Base-by-base conservation (phyloP, 2,888 invertebrate genomes). In the Hybos culiciformis region DNA sequence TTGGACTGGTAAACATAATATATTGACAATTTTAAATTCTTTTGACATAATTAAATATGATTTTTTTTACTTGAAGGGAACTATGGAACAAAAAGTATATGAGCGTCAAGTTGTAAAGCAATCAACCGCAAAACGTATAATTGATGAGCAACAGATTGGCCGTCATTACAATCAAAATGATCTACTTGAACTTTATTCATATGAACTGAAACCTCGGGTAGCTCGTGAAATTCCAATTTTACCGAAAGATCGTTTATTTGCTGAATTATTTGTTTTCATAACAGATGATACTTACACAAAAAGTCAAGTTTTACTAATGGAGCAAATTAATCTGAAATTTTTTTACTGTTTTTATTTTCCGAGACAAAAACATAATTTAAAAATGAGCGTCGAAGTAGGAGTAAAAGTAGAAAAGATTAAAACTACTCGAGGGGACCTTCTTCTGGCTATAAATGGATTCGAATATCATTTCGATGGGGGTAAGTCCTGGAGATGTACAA, bases 31-130 rank as follows among this genome's bases (percentile, higher is more conserved):
- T 39, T 15, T 36, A 32, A 36, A 29, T 29, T 24, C 32, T 24
- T 38, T 3, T 24, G 17, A 37, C 1, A 2, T 23, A 19, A 19
- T 17, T 4, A 19, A 14, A 19, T 36, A 36, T 11, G 1, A 33
- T 17, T 15, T 33, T 17, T 3, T 4, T 20, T 7, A 20, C 12
- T 37, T 21, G 19, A 62, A 86, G 78, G 94, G 94, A 17, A 90
- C 94, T 20, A 96, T 97, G 94, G 97, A 97, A 58, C 94, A 96
- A 65, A 92, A 93, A 62, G 88, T 97, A 41, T 97, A 97, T 67
- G 93, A 96, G 66, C 77, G 96, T 0, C 97, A 97, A 69, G 92
- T 97, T 38, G 90, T 87, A 2, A 96, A 96, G 67, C 83, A 92
- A 60, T 93, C 94, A 1, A 80, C 96, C 42, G 87, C 96, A 0